A percentile compares a stretch with the other conserved stretches of the same genome.
Conservation (phyloP, 2,888 invertebrate species). For the Iselma pallidipennis region DNA sequence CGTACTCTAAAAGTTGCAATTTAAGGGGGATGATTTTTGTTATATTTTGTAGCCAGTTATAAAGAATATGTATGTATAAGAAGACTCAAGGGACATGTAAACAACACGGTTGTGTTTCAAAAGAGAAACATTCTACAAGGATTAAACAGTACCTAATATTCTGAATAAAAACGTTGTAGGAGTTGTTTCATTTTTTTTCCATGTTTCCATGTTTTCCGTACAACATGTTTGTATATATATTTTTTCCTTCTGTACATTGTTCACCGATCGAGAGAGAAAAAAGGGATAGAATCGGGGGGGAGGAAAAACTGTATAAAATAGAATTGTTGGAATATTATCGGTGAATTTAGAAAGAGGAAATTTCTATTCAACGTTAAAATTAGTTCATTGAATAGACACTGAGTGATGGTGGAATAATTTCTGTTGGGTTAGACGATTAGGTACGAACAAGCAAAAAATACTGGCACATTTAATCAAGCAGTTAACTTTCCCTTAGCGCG, state of each 20-base stretch:
- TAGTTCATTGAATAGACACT: neutral
- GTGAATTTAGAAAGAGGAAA: too few relatives aligned
- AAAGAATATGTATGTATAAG: constrained; percentile 25
- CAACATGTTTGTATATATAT: neutral
- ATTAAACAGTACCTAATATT: constrained; percentile 22
- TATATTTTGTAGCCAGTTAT: constrained; percentile 18
- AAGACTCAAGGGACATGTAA: constrained; percentile 23
- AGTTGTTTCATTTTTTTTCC: neutral
- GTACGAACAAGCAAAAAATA: constrained; percentile 6
- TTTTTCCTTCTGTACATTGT: neutral
- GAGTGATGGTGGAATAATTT: neutral
- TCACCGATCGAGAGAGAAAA: neutral
- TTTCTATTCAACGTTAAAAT: too few relatives aligned
- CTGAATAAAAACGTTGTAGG: constrained; percentile 9
- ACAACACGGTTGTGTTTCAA: constrained; percentile 23
- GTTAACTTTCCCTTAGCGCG: constrained; percentile 1
- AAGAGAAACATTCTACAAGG: constrained; percentile 23
- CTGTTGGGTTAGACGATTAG: neutral
- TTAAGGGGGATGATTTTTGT: constrained; percentile 17
- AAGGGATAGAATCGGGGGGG: too few relatives aligned
- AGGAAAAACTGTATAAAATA: too few relatives aligned
- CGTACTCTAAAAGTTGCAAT: neutral
- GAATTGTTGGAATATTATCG: too few relatives aligned
- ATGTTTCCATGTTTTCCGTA: neutral
- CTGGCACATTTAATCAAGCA: constrained; percentile 8